These are phyloP conservation scores for Phenacoccus solenopsis DNA, from an alignment of 1,140 invertebrate species.

Conservation along the genomic window DNA sequence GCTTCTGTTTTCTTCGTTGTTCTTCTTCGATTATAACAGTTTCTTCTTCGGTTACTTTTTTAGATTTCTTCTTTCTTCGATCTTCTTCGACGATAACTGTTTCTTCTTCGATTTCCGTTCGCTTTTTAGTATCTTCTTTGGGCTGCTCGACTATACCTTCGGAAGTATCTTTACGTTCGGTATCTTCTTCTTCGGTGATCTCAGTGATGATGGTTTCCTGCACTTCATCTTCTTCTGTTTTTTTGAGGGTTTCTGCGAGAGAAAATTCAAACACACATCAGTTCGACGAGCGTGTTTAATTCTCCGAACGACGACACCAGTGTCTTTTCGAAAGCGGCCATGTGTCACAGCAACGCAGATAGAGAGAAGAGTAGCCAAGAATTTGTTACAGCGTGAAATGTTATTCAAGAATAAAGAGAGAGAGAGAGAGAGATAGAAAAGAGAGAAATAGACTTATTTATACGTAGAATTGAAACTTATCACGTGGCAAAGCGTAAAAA, in stretches of 20 bases:
- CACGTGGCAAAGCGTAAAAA: no score
- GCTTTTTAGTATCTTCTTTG: not conserved
- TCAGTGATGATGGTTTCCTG: slow-evolving; percentile 26
- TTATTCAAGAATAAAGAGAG: not conserved
- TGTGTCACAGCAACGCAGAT: not conserved
- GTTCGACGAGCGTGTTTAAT: not conserved
- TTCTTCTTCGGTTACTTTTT: slow-evolving; percentile 11
- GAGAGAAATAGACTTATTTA: not conserved
- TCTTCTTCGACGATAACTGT: not conserved
- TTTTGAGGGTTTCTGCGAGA: slow-evolving; percentile 16
- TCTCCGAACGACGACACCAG: not conserved
- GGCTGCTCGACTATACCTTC: not conserved
- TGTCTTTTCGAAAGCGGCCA: not conserved
- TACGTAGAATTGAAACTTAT: not conserved
- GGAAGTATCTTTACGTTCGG: not conserved
- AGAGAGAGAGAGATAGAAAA: not conserved
- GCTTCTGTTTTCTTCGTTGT: not conserved
- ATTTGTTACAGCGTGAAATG: not conserved
- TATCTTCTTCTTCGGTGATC: slow-evolving; percentile 27
- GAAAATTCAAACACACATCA: not conserved
- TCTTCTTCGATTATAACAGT: slow-evolving; percentile 7
- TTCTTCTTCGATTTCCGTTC: not conserved
- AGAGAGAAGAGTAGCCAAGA: not conserved
- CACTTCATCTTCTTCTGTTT: slow-evolving; percentile 11
- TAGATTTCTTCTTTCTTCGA: not conserved